phyloP scores from a whole-genome alignment of 2,888 invertebrate species.

The Corbicula japonica region DNA sequence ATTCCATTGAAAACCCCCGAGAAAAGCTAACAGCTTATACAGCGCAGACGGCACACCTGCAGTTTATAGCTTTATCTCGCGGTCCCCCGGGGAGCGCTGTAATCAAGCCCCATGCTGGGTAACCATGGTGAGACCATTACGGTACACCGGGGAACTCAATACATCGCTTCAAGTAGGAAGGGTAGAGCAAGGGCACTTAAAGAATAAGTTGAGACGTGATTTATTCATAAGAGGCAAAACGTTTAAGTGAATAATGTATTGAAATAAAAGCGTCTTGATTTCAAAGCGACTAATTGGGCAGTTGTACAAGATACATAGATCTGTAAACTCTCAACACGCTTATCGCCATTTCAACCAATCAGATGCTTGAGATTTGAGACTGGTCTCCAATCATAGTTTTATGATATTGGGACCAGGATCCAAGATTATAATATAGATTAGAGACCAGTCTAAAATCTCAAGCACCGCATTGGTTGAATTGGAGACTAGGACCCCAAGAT shows the following conservation, averaged over 20 bases:
- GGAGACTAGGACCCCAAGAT: too few relatives aligned
- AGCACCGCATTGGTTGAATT: too few relatives aligned
- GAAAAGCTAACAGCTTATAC: neutral
- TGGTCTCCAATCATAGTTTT: too few relatives aligned
- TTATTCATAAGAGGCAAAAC: too few relatives aligned
- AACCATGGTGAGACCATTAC: constrained; percentile 62
- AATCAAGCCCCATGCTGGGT: constrained; percentile 65
- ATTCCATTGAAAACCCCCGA: constrained; percentile 48
- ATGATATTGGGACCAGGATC: too few relatives aligned
- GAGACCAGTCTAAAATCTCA: too few relatives aligned
- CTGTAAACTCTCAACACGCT: too few relatives aligned
- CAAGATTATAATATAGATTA: too few relatives aligned
- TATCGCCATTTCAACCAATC: too few relatives aligned
- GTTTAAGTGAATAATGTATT: too few relatives aligned
- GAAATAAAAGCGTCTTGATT: neutral
- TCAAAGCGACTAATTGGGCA: neutral
- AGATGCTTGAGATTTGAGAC: too few relatives aligned
- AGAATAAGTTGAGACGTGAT: too few relatives aligned
- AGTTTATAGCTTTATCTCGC: constrained; percentile 52
- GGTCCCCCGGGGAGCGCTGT: constrained; percentile 61
- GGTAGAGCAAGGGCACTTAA: constrained; percentile 20
- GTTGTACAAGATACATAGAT: neutral
- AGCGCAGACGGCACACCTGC: constrained; percentile 45
- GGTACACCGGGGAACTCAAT: constrained; percentile 40
- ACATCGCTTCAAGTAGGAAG: constrained; percentile 11